These are phyloP conservation scores for Dryomyza anilis DNA, from an alignment of 2,888 invertebrate species.

Conservation along the genomic window DNA sequence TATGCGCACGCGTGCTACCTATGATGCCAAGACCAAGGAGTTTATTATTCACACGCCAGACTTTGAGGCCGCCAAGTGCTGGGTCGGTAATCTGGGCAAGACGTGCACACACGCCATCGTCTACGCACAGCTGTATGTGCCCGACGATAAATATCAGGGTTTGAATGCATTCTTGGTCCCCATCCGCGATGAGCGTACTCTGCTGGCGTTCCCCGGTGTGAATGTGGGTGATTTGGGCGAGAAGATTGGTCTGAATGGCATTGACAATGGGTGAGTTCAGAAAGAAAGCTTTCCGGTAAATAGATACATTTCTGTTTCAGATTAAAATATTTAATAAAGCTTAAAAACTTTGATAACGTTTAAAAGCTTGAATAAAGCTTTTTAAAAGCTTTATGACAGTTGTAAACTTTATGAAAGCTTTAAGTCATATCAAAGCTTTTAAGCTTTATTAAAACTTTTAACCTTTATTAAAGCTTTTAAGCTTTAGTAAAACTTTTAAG, in stretches of 20 bases:
- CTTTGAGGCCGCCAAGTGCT: conserved; percentile 81
- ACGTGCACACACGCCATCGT: conserved; percentile 85
- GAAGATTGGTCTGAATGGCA: conserved; percentile 87
- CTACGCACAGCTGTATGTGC: conserved; percentile 84
- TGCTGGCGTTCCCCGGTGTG: conserved; percentile 77
- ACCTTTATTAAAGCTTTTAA: no score
- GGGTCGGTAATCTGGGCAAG: conserved; percentile 73
- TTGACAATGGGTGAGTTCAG: conserved; percentile 83
- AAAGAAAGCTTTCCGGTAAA: not conserved
- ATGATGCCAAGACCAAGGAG: conserved; percentile 72
- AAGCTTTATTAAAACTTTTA: no score
- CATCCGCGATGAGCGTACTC: conserved; percentile 75
- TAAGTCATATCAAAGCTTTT: not conserved
- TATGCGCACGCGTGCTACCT: conserved; percentile 85
- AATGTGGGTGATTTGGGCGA: conserved; percentile 91
- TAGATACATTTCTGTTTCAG: no score
- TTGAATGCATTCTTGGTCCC: conserved; percentile 89
- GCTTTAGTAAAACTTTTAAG: no score
- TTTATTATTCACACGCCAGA: conserved; percentile 77
- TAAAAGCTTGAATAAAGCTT: not conserved
- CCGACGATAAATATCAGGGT: conserved; percentile 80
- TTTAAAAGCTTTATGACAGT: not conserved
- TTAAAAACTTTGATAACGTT: not conserved
- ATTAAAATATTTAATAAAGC: not conserved
- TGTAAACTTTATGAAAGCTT: not conserved